Percentiles rank a stretch among this genome's conserved stretches.
Conservation (phyloP, 2,797 vertebrate genomes). For the Microchirus variegatus region DNA sequence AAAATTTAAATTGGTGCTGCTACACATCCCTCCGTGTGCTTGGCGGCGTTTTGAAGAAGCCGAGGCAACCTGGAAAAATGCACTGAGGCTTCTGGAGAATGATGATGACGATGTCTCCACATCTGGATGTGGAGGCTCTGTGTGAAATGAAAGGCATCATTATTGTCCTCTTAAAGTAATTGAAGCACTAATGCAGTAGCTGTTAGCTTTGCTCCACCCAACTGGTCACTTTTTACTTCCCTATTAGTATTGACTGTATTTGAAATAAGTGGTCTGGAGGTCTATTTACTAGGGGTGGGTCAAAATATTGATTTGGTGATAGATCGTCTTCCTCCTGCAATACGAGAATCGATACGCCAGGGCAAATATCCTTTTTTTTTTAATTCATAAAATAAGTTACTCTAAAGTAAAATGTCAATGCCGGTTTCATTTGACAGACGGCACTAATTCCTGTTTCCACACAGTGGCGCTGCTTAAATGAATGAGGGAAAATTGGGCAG, state of each 20-base stretch:
- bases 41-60: conserved; percentile 20
- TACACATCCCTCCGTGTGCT: conserved; percentile 34
- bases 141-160: conserved; percentile 27
- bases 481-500: too few species aligned
- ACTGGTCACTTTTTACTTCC: conserved; percentile 22
- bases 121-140: conserved; percentile 27
- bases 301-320: too few species aligned
- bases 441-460: too few species aligned
- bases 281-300: too few species aligned
- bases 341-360: too few species aligned
- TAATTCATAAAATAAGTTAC: too few species aligned
- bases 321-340: too few species aligned
- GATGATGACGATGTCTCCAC: neutral
- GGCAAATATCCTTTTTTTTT: too few species aligned
- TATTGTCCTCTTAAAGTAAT: conserved; percentile 25
- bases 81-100: conserved; percentile 28
- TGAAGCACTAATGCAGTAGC: conserved; percentile 9
- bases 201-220: neutral
- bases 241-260: neutral
- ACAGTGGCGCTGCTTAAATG: too few species aligned
- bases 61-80: conserved; percentile 30
- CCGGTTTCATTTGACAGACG: too few species aligned
- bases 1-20: conserved; percentile 47
- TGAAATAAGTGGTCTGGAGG: neutral
- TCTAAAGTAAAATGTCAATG: too few species aligned